These are phyloP conservation scores for Anomalospiza imberbis DNA, from an alignment of 2,797 vertebrate species.

Conservation along the genomic window DNA sequence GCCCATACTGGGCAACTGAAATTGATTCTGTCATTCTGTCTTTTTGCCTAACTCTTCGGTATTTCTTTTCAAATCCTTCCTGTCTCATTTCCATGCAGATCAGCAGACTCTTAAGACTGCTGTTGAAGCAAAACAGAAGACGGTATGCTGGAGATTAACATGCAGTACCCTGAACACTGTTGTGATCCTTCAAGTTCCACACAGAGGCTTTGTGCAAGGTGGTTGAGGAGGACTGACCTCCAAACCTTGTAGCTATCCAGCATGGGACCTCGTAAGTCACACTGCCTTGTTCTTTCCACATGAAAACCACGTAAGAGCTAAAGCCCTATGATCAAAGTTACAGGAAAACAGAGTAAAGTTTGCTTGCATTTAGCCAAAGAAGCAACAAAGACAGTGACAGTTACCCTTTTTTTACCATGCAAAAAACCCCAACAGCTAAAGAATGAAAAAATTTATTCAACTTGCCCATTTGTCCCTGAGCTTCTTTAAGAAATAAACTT, in stretches of 20 bases:
- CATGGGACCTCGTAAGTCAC: accelerated
- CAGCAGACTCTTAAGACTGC: background rate
- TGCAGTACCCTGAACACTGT: background rate
- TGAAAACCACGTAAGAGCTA: background rate
- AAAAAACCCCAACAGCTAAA: background rate
- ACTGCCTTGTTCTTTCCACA: accelerated
- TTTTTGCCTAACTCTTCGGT: background rate
- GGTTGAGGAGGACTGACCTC: background rate
- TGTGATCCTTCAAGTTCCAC: background rate
- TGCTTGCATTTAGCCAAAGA: background rate
- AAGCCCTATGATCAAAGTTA: background rate
- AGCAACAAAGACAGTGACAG: background rate
- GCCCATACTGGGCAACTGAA: background rate
- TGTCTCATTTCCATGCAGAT: background rate
- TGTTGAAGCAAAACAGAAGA: background rate
- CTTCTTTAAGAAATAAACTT: background rate
- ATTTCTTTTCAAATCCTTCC: background rate
- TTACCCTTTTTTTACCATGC: background rate
- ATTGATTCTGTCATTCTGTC: background rate
- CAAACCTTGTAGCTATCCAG: background rate
- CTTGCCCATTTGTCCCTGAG: background rate
- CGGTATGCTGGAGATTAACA: background rate
- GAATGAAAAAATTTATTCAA: background rate
- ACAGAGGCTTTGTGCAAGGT: background rate
- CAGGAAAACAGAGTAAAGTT: background rate